Percentiles rank a stretch among this genome's conserved stretches.
Conservation (phyloP, 2,888 invertebrate species). For the Hydraecia micacea region DNA sequence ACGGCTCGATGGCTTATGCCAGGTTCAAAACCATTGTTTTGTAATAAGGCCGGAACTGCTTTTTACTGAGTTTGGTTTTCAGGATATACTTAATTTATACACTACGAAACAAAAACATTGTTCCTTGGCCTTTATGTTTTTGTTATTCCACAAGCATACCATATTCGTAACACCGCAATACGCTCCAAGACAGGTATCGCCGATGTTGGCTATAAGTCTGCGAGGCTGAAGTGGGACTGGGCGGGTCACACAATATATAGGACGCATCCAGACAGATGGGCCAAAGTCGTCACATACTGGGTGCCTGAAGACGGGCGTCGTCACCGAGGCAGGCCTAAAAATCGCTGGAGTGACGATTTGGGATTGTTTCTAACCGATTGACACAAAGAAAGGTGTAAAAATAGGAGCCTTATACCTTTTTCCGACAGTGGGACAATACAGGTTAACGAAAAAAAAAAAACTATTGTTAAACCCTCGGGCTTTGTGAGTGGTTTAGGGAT, state of each 20-base stretch:
- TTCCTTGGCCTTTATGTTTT: not conserved
- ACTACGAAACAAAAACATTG: not conserved
- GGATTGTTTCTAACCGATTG: not conserved
- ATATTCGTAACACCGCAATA: not conserved
- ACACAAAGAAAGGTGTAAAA: not conserved
- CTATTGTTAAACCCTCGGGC: too few species aligned
- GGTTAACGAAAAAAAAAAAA: not conserved
- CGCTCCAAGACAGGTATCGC: too few species aligned
- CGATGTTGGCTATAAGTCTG: not conserved
- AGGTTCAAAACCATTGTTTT: not conserved
- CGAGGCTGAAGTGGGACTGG: not conserved
- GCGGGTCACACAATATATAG: not conserved
- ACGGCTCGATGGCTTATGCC: not conserved
- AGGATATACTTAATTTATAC: not conserved
- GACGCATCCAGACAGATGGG: not conserved
- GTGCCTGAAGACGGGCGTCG: too few species aligned
- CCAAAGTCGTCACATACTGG: not conserved
- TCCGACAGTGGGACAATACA: too few species aligned
- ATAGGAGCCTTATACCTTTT: not conserved
- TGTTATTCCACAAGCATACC: not conserved
- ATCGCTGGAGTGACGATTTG: not conserved
- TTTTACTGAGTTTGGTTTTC: not conserved
- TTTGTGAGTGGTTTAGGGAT: too few species aligned
- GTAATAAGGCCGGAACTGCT: not conserved
- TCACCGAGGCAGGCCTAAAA: not conserved